These are phyloP conservation scores for Drosophila macrospina DNA, from an alignment of 2,888 invertebrate species.

Conservation along the genomic window DNA sequence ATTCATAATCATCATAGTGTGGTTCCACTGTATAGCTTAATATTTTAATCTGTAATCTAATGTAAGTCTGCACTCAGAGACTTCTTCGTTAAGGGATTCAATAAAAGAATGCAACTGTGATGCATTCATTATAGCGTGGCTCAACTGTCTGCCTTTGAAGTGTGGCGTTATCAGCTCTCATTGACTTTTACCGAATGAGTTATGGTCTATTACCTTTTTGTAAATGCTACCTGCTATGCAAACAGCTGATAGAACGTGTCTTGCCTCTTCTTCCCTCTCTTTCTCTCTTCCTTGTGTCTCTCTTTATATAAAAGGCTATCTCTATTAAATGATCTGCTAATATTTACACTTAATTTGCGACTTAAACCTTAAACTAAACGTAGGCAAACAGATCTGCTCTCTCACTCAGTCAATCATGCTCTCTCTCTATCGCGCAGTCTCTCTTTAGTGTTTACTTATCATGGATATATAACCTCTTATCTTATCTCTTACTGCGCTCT, in stretches of 20 bases:
- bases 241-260: constrained; percentile 16
- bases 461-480: constrained; percentile 16
- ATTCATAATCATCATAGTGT: constrained; percentile 2
- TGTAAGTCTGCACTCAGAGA: too few species aligned
- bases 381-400: constrained; percentile 29
- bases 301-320: neutral
- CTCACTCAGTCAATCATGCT: neutral
- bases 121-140: constrained; percentile 1
- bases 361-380: constrained; percentile 17
- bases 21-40: constrained; percentile 7
- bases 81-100: too few species aligned
- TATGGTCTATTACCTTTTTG: constrained; percentile 14
- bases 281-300: neutral
- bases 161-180: constrained; percentile 18
- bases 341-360: constrained; percentile 39
- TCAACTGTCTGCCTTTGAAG: constrained; percentile 9
- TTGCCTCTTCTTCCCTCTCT: too few species aligned
- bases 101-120: too few species aligned
- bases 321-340: constrained; percentile 8
- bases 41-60: too few species aligned
- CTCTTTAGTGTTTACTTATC: constrained; percentile 1
- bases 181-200: constrained; percentile 20
- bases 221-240: constrained; percentile 25
- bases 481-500: constrained; percentile 37
- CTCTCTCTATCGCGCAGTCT: neutral